Conservation (phyloP, 2,113 vertebrate species). For the Tinamus guttatus region DNA sequence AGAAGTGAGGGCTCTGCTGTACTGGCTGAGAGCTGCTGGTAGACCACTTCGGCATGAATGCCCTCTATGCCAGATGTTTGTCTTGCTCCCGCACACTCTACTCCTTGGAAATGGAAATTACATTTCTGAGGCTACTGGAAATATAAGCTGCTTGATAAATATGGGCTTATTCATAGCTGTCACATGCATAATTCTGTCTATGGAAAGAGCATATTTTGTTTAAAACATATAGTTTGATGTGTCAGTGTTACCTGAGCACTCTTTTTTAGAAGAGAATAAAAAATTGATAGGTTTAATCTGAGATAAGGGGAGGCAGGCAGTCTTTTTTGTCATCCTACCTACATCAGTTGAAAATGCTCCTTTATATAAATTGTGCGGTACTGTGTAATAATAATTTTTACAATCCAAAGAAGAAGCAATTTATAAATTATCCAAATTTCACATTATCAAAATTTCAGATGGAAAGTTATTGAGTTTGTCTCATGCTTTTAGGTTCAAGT, state of each 20-base stretch:
- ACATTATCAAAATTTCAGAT: not conserved
- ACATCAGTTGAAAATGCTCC: not conserved
- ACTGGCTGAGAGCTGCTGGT: not conserved
- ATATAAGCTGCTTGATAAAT: not conserved
- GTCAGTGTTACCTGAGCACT: not conserved
- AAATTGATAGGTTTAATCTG: not conserved
- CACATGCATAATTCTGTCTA: not conserved
- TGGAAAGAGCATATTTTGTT: not conserved
- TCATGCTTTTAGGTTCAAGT: conserved; percentile 87
- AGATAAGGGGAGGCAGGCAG: not conserved
- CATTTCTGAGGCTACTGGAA: not conserved
- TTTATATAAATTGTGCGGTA: not conserved
- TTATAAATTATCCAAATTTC: not conserved
- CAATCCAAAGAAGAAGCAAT: not conserved
- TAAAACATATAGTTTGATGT: not conserved
- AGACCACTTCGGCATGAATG: not conserved
- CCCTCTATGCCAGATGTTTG: not conserved
- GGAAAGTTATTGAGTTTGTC: not conserved
- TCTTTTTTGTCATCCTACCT: not conserved
- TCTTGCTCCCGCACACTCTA: not conserved
- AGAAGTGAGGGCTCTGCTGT: not conserved
- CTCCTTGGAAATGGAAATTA: not conserved
- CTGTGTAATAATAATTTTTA: not conserved
- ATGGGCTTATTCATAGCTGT: not conserved
- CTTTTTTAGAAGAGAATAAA: not conserved